Conservation (phyloP, 2,113 vertebrate species). For the Pseudorectes ferrugineus region DNA sequence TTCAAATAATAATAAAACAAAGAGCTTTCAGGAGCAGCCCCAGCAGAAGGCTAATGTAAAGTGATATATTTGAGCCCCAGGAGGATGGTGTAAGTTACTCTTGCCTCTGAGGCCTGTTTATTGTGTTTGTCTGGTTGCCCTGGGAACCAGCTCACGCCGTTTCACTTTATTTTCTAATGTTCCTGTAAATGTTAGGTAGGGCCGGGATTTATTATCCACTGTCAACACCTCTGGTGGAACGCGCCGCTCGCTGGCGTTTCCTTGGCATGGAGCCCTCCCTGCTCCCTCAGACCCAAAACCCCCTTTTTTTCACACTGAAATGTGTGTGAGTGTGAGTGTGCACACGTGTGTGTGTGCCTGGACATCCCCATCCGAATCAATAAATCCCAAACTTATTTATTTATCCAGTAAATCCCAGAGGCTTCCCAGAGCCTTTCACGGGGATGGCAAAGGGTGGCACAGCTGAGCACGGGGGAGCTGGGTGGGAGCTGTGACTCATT, state of each 20-base stretch:
- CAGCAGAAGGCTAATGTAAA: constrained; percentile 74
- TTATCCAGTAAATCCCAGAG: neutral
- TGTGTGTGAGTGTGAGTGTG: neutral
- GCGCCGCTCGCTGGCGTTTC: constrained; percentile 72
- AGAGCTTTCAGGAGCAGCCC: constrained; percentile 73
- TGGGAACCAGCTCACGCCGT: constrained; percentile 77
- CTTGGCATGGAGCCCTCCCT: constrained; percentile 69
- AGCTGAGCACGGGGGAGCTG: neutral
- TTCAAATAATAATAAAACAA: constrained; percentile 72
- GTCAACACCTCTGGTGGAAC: constrained; percentile 84
- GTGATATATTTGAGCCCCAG: constrained; percentile 79
- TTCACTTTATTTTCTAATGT: constrained; percentile 82
- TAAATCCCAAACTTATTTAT: neutral
- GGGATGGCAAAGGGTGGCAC: neutral
- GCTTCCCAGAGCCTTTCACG: neutral
- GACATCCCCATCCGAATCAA: neutral
- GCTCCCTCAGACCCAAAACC: neutral
- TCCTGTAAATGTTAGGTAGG: constrained; percentile 84
- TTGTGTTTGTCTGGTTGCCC: constrained; percentile 87
- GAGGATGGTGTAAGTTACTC: constrained; percentile 76
- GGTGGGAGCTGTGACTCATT: constrained; percentile 71
- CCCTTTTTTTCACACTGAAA: neutral
- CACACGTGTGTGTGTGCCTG: neutral
- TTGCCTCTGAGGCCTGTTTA: constrained; percentile 78
- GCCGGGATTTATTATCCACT: constrained; percentile 84